These are phyloP conservation scores for Megaceryle alcyon DNA, from an alignment of 2,797 vertebrate genomes.

Conservation along the genomic window DNA sequence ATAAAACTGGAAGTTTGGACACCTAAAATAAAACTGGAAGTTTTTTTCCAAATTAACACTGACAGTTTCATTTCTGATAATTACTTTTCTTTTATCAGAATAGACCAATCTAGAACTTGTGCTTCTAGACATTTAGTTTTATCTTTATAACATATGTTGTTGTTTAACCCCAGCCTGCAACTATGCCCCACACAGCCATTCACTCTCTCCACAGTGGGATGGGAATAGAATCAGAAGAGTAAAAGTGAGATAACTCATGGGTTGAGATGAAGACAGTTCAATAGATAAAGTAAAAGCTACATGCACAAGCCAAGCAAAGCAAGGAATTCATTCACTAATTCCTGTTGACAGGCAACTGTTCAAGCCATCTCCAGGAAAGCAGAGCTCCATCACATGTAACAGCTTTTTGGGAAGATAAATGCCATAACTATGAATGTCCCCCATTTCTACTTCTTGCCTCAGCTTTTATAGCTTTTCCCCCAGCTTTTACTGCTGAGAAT, in stretches of 20 bases:
- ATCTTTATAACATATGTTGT: background rate
- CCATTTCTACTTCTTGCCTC: background rate
- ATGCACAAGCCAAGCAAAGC: accelerated
- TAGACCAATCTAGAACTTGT: background rate
- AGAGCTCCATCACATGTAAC: accelerated
- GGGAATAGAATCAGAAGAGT: background rate
- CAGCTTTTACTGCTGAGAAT: background rate
- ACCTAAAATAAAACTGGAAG: background rate
- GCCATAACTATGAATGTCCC: accelerated
- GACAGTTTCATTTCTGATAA: background rate
- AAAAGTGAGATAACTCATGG: background rate
- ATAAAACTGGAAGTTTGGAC: too few relatives aligned
- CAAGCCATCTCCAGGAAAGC: background rate
- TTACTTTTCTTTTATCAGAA: background rate
- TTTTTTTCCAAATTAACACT: background rate
- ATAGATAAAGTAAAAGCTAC: background rate
- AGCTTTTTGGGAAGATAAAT: background rate
- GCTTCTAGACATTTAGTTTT: background rate
- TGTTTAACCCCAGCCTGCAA: background rate
- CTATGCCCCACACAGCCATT: accelerated
- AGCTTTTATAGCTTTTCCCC: background rate
- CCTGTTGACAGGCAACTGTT: background rate
- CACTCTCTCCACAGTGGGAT: accelerated
- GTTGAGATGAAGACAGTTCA: background rate
- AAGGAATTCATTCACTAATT: background rate